Evolutionary conservation across 2,113 vertebrate species (phyloP).

Genomic region (Numida meleagris): DNA sequence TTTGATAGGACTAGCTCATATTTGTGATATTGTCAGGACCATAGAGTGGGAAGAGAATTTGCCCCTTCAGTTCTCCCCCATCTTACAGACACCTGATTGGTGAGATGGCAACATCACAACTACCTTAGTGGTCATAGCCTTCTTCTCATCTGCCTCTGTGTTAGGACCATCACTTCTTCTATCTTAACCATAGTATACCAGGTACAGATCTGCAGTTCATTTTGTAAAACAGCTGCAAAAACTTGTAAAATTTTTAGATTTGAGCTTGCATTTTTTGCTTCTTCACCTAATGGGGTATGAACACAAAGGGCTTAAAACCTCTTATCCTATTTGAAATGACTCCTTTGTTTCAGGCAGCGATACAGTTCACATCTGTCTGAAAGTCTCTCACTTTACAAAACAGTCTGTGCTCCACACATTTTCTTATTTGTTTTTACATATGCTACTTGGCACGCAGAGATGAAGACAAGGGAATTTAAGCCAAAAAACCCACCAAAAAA

Average conservation of each 20-base stretch:
- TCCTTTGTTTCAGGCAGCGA: not conserved
- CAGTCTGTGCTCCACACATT: not conserved
- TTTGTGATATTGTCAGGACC: not conserved
- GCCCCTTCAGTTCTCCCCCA: rapidly evolving
- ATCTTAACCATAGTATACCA: not conserved
- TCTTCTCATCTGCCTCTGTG: not conserved
- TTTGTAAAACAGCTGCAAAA: too few relatives aligned
- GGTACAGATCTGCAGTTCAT: not conserved
- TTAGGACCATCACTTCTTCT: not conserved
- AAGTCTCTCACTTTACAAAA: not conserved
- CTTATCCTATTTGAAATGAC: not conserved
- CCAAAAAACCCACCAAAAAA: not conserved
- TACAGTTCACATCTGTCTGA: not conserved
- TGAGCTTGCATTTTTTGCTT: not conserved
- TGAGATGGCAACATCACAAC: not conserved
- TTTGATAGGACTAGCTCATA: not conserved
- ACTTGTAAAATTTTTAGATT: not conserved
- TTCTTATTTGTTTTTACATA: not conserved
- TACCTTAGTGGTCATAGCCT: not conserved
- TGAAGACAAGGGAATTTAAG: not conserved
- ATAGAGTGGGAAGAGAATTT: not conserved
- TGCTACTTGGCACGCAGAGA: not conserved
- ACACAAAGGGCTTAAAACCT: not conserved
- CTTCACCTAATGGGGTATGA: not conserved
- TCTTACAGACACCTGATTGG: not conserved